A percentile compares a stretch with the other conserved stretches of the same genome.
phyloP scores from a whole-genome alignment of 1,140 invertebrate genomes.

The Drosophila orosa region DNA sequence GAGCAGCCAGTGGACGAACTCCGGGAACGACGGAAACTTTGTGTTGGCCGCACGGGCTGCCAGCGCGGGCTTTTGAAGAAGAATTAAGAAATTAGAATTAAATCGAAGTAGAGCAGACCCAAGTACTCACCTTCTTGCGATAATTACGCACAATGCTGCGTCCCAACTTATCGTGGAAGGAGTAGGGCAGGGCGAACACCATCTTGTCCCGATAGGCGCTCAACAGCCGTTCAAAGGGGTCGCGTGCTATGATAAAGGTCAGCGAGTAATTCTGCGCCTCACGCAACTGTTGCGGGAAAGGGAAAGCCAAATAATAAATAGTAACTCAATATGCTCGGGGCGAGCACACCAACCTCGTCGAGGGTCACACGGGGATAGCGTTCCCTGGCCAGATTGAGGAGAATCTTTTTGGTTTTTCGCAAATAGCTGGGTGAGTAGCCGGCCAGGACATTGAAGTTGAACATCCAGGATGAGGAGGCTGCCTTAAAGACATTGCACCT shows the following conservation, averaged over 20 bases:
- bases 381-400: constrained; percentile 90
- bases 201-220: constrained; percentile 96
- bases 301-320: constrained; percentile 24
- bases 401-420: constrained; percentile 90
- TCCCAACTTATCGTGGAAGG: constrained; percentile 91
- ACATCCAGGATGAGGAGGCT: constrained; percentile 95
- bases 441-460: constrained; percentile 93
- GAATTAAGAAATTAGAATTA: neutral
- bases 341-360: constrained; percentile 84
- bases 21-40: constrained; percentile 90
- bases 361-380: constrained; percentile 90
- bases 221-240: constrained; percentile 94
- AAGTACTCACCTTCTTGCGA: constrained; percentile 85
- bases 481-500: constrained; percentile 94
- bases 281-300: constrained; percentile 58
- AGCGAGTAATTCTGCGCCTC: constrained; percentile 86
- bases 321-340: constrained; percentile 4
- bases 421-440: constrained; percentile 91
- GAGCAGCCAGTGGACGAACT: constrained; percentile 90
- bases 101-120: neutral
- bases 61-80: constrained; percentile 39
- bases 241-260: constrained; percentile 94
- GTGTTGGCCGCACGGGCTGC: constrained; percentile 76
- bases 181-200: constrained; percentile 91
- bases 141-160: constrained; percentile 90